Conservation (phyloP, 2,113 vertebrate genomes). For the Naja naja region DNA sequence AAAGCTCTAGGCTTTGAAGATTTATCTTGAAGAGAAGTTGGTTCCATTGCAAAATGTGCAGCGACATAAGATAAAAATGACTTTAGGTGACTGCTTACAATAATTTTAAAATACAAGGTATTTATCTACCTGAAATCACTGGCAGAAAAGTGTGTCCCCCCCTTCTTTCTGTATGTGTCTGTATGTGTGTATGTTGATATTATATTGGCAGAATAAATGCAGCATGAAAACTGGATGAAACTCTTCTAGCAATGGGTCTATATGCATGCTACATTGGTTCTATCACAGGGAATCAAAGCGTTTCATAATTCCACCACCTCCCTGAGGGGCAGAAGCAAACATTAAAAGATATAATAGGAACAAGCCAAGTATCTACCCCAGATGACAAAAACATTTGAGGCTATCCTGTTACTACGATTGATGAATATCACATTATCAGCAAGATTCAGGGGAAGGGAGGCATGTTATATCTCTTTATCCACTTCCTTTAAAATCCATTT, state of each 20-base stretch:
- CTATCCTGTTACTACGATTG: conserved; percentile 34
- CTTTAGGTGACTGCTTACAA: conserved; percentile 39
- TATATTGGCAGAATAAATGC: conserved; percentile 33
- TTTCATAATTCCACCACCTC: conserved; percentile 66
- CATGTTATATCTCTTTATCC: neutral
- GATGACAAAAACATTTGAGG: conserved; percentile 29
- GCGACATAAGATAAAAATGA: conserved; percentile 46
- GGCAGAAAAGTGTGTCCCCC: conserved; percentile 52
- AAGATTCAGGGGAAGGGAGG: neutral
- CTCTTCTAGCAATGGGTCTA: conserved; percentile 50
- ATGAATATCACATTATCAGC: conserved; percentile 34
- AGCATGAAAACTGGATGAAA: neutral
- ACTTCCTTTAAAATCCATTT: conserved; percentile 46
- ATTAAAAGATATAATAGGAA: conserved; percentile 62
- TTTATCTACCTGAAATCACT: conserved; percentile 59
- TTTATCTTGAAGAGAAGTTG: neutral
- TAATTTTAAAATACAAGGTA: conserved; percentile 57
- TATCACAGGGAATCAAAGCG: conserved; percentile 56
- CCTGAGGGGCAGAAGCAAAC: conserved; percentile 62
- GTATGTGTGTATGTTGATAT: neutral
- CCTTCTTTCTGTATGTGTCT: conserved; percentile 39
- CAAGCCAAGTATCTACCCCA: conserved; percentile 51
- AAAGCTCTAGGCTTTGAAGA: conserved; percentile 14
- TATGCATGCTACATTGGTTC: conserved; percentile 67
- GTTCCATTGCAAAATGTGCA: conserved; percentile 10